phyloP scores from a whole-genome alignment of 2,797 vertebrate genomes.

The Lindbergichthys nudifrons region DNA sequence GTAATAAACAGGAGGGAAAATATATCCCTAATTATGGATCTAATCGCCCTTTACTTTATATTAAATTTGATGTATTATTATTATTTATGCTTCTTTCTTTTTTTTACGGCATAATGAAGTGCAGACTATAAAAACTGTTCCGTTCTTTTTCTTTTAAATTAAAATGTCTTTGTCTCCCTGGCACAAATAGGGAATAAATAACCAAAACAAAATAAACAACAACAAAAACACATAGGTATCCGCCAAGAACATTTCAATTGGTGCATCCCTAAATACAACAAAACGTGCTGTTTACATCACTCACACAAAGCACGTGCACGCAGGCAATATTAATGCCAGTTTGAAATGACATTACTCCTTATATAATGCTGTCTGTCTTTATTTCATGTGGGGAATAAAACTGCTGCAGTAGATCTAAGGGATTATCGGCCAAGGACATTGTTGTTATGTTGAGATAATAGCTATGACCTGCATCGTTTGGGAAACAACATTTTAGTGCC shows the following conservation, averaged over 20 bases:
- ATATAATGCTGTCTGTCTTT: not conserved
- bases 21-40: too few relatives aligned
- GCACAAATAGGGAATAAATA: too few relatives aligned
- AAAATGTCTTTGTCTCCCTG: too few relatives aligned
- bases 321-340: slow-evolving; percentile 12
- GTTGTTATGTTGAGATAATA: slow-evolving; percentile 28
- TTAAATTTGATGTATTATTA: too few relatives aligned
- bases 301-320: not conserved
- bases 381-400: slow-evolving; percentile 17
- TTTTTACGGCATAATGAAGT: too few relatives aligned
- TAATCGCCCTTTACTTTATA: too few relatives aligned
- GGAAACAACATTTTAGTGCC: slow-evolving; percentile 3
- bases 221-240: too few relatives aligned
- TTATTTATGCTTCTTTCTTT: too few relatives aligned
- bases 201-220: too few relatives aligned
- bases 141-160: too few relatives aligned
- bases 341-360: slow-evolving; percentile 3
- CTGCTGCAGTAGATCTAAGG: not conserved
- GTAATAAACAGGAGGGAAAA: too few relatives aligned
- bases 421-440: slow-evolving; percentile 17
- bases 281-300: not conserved
- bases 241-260: not conserved
- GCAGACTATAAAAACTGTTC: too few relatives aligned
- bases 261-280: not conserved
- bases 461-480: slow-evolving; percentile 14